Percentiles rank a stretch among this genome's conserved stretches.
Evolutionary conservation across 2,797 vertebrate genomes (phyloP).

Genomic region (Anguilla obscura): DNA sequence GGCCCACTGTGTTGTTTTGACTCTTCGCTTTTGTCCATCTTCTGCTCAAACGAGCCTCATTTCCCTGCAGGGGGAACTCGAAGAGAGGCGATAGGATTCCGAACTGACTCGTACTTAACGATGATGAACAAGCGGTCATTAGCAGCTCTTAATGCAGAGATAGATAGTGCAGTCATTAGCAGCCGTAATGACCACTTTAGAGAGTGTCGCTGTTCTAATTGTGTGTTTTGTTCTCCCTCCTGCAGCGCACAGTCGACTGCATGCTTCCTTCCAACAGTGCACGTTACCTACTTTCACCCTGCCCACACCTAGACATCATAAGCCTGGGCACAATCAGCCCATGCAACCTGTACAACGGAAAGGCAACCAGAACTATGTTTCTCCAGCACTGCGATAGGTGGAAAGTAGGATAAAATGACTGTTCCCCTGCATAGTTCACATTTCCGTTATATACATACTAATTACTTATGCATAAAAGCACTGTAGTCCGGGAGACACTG

Average conservation of each 20-base stretch:
- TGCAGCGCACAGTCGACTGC: conserved; percentile 48
- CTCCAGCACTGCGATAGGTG: background rate
- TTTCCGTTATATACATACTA: background rate
- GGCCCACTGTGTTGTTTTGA: conserved; percentile 50
- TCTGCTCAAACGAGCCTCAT: conserved; percentile 54
- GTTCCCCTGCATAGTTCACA: background rate
- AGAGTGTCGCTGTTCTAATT: conserved; percentile 46
- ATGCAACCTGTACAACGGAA: background rate
- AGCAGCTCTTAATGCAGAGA: conserved; percentile 71
- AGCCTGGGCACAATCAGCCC: background rate
- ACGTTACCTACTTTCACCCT: conserved; percentile 46
- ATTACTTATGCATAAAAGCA: background rate
- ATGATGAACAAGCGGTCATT: conserved; percentile 81
- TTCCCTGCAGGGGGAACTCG: conserved; percentile 54
- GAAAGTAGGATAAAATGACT: background rate
- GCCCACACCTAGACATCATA: background rate
- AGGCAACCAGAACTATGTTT: background rate
- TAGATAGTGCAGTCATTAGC: conserved; percentile 76
- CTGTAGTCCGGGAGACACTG: background rate
- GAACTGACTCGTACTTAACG: conserved; percentile 67
- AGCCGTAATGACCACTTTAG: conserved; percentile 74
- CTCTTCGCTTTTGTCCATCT: conserved; percentile 50
- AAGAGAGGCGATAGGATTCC: conserved; percentile 73
- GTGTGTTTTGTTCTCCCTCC: conserved; percentile 67
- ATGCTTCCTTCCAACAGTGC: conserved; percentile 42